Conservation (phyloP, 2,888 invertebrate genomes). For the Meghimatium bilineatum region DNA sequence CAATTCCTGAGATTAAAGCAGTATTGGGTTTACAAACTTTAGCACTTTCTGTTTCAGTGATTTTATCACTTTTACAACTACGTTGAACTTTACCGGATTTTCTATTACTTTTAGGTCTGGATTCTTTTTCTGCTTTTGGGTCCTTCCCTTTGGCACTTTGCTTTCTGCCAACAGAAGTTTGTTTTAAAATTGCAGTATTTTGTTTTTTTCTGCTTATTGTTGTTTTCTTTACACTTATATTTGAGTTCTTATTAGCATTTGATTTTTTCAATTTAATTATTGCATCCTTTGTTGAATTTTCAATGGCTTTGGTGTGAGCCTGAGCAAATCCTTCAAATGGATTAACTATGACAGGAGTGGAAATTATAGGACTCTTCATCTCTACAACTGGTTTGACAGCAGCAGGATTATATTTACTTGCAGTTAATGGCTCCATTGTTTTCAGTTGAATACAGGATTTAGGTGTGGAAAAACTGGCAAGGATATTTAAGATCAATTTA, state of each 20-base stretch:
- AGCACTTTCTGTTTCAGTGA: slow-evolving; percentile 46
- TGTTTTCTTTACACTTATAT: slow-evolving; percentile 55
- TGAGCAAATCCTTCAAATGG: slow-evolving; percentile 67
- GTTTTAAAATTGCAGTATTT: slow-evolving; percentile 54
- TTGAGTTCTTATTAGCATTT: slow-evolving; percentile 57
- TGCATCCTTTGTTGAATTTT: slow-evolving; percentile 57
- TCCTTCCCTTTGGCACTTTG: slow-evolving; percentile 61
- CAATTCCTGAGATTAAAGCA: slow-evolving; percentile 71
- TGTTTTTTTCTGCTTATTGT: slow-evolving; percentile 42
- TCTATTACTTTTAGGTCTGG: slow-evolving; percentile 66
- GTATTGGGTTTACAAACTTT: slow-evolving; percentile 61
- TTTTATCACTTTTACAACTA: slow-evolving; percentile 55
- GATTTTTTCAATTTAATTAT: slow-evolving; percentile 57
- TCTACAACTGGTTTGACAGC: not conserved
- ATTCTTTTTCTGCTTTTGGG: slow-evolving; percentile 51
- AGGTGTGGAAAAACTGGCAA: not conserved
- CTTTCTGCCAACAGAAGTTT: slow-evolving; percentile 60
- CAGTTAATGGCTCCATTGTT: slow-evolving; percentile 9
- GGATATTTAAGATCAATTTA: not conserved
- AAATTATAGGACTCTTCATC: slow-evolving; percentile 44
- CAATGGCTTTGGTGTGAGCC: slow-evolving; percentile 59
- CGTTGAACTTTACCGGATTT: slow-evolving; percentile 54
- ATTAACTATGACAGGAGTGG: slow-evolving; percentile 69
- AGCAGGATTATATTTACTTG: not conserved
- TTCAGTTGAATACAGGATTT: slow-evolving; percentile 6